Evolutionary conservation across 2,797 vertebrate species (phyloP).

Genomic region (Acrossocheilus wenchowensis): DNA sequence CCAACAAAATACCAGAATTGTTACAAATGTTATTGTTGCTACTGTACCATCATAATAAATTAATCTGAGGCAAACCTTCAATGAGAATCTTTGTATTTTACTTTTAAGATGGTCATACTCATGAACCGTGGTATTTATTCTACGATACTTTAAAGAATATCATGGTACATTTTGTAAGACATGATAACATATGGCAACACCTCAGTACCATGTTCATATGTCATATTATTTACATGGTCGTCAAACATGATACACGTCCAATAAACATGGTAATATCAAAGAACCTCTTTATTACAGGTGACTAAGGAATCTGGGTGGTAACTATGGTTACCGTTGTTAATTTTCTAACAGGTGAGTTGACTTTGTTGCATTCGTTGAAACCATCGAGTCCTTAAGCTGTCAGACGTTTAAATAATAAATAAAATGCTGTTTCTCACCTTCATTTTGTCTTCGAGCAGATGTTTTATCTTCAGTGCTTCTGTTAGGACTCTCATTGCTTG

Average conservation of each 20-base stretch:
- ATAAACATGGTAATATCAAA: neutral
- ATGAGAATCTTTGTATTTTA: neutral
- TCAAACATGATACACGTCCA: neutral
- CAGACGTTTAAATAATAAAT: neutral
- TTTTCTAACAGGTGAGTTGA: neutral
- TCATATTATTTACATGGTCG: neutral
- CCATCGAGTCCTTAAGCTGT: too few species aligned
- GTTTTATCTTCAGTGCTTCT: conserved; percentile 62
- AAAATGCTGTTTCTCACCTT: conserved; percentile 61
- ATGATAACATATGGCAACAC: neutral
- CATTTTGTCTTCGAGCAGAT: conserved; percentile 64
- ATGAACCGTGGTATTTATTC: neutral
- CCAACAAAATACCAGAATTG: neutral
- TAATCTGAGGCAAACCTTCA: neutral
- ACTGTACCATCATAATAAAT: neutral
- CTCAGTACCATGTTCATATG: neutral
- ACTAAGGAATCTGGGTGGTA: neutral
- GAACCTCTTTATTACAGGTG: neutral
- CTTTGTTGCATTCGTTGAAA: neutral
- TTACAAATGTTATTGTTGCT: too few species aligned
- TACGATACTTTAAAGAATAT: neutral
- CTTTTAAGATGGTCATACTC: neutral
- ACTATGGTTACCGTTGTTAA: neutral
- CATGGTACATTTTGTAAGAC: neutral
- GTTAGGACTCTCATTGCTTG: conserved; percentile 52